These are phyloP conservation scores for Caracal caracal DNA, from an alignment of 2,113 vertebrate species.

Conservation along the genomic window DNA sequence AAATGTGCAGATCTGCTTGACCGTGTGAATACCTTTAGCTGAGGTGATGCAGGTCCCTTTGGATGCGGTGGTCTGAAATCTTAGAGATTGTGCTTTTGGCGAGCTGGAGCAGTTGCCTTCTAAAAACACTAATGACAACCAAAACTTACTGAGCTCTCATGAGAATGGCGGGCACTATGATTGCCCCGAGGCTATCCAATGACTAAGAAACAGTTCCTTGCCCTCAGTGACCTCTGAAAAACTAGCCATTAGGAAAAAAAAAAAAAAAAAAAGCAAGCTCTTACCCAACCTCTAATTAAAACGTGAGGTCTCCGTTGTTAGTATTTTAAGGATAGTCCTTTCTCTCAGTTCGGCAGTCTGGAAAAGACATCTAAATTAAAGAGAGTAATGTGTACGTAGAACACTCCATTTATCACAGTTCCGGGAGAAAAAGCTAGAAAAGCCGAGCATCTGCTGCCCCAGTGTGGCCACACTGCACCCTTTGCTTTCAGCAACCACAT, in stretches of 20 bases:
- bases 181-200: background rate
- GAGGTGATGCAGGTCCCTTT: background rate
- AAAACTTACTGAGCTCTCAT: slow-evolving; percentile 4
- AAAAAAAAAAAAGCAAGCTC: background rate
- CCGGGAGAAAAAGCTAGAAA: slow-evolving; percentile 16
- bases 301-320: background rate
- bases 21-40: background rate
- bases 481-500: background rate
- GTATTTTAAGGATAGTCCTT: slow-evolving; percentile 48
- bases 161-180: background rate
- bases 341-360: background rate
- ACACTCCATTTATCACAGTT: background rate
- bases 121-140: background rate
- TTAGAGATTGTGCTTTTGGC: background rate
- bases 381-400: background rate
- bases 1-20: background rate
- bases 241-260: background rate
- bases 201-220: background rate
- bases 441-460: slow-evolving; percentile 84
- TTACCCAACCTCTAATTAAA: slow-evolving; percentile 36
- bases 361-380: slow-evolving; percentile 31
- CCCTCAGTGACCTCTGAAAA: background rate
- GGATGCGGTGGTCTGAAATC: background rate
- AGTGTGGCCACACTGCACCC: slow-evolving; percentile 73
- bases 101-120: background rate